Base-by-base conservation (phyloP, 2,888 invertebrate genomes). In the Hecatera dysodea region DNA sequence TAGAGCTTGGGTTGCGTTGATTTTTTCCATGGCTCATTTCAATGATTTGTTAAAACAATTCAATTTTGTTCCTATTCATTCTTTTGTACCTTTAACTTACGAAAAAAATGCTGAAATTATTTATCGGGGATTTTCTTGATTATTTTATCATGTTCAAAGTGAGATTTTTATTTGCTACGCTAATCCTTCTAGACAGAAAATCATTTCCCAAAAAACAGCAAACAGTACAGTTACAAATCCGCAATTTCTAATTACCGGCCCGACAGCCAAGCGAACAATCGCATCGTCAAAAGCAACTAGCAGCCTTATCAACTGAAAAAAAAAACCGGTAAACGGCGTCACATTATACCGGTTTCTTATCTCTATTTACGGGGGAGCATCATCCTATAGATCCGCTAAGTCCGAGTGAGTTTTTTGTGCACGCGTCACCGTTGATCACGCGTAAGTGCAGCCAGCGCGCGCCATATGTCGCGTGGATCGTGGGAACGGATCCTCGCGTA, bases 391-490 rank as follows among this genome's bases (percentile, higher is more conserved):
- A 95, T 95, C 94, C 94, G 93, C 93, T 94, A 94, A 93, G 94
- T 92, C 92, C 92, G 83, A 90, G 88, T 87, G 77, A 89, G 87
- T 92, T 94, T 94, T 95, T 95, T 95, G 93, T 94, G 84, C 95
- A 95, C 95, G 94, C 93, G 94, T 94, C 94, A 92, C 93, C 92
- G 93, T 92, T 92, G 93, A 91, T 90, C 92, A 90, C 90, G 92
- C 91, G 91, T 92, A 90, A 91, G 91, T 90, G 93, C 91, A 89
- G 88, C 90, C 89, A 89, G 92, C 95, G 91, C 94, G 94, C 92
- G 95, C 94, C 95, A 96, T 95, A 94, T 96, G 95, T 93, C 95
- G 94, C 93, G 91, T 91, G 92, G 91, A 93, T 90, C 95, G 95
- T 96, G 95, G 95, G 95, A 96, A 95, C 92, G 93, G 90, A 92